Conservation (phyloP, 2,113 vertebrate genomes). For the Chiloscyllium plagiosum region DNA sequence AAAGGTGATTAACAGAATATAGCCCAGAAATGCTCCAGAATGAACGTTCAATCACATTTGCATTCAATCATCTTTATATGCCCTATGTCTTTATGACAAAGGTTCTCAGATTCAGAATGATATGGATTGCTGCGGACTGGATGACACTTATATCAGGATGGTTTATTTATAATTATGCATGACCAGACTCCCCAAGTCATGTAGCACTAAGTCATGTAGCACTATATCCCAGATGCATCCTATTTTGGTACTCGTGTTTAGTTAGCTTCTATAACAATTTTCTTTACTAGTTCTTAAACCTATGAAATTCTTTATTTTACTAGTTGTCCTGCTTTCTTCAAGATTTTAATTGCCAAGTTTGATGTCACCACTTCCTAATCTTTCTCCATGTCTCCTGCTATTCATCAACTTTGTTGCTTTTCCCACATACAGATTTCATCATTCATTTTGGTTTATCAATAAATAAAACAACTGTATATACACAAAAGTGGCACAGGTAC, state of each 20-base stretch:
- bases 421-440: not conserved
- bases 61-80: not conserved
- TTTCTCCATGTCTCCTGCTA: not conserved
- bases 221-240: not conserved
- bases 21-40: not conserved
- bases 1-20: not conserved
- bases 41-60: not conserved
- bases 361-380: not conserved
- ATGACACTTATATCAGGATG: not conserved
- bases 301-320: not conserved
- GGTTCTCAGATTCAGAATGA: not conserved
- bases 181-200: not conserved
- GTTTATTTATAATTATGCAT: not conserved
- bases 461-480: not conserved
- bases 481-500: not conserved
- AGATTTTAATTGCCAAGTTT: not conserved
- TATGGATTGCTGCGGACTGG: not conserved
- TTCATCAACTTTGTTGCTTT: not conserved
- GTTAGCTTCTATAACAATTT: not conserved
- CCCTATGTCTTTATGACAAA: not conserved
- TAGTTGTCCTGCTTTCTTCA: not conserved
- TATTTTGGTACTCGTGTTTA: not conserved
- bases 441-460: constrained; percentile 4
- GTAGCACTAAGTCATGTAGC: not conserved
- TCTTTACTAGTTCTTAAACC: not conserved